Base-by-base conservation (phyloP, 1,140 invertebrate genomes). In the Pteromalus puparum region DNA sequence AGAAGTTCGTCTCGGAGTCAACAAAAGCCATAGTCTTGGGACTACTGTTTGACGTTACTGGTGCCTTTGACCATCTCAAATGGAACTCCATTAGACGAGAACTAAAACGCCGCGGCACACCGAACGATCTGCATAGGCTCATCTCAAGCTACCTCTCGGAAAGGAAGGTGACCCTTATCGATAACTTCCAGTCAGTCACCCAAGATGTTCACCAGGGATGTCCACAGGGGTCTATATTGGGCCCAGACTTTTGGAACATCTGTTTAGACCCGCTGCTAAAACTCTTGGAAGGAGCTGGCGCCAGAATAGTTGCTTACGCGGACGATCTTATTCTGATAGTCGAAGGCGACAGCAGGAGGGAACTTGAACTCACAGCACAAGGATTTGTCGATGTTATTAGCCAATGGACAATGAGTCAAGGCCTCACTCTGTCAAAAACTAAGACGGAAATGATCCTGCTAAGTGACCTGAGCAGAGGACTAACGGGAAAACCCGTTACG, bases 381-480 rank as follows among this genome's bases (percentile, higher is more conserved):
- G 7, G 3, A 7, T 38, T 38, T 7, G 38, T 38, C 0, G 38
- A 38, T 38, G 38, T 9, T 7, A 38, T 38, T 9, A 5, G 7
- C 6, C 38, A 38, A 38, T 38, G 38, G 38, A 38, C 38, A 38
- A 3, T 0, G 7, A 7, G 7, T 0, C 38, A 38, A 38, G 38
- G 38, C 38, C 38, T 38, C 2, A 38, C 38, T 7, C 38, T 38
- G 3, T 38, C 38, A 3, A 38, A 38, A 7, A 9, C 5, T 9
- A 79, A 79, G 15, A 67, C 77, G 0, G 77, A 79, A 21, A 79
- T 79, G 77, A 79, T 79, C 7, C 21, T 79, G n/a, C 24, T 77
- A 0, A 24, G 10, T 0, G 48, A 77, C 0, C 1, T 13, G 24
- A n/a, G 34, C 15, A n/a, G n/a, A n/a, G n/a, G n/a, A n/a, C n/a